Conservation (phyloP, 1,140 invertebrate species). For the Scaptodrosophila lebanonensis region DNA sequence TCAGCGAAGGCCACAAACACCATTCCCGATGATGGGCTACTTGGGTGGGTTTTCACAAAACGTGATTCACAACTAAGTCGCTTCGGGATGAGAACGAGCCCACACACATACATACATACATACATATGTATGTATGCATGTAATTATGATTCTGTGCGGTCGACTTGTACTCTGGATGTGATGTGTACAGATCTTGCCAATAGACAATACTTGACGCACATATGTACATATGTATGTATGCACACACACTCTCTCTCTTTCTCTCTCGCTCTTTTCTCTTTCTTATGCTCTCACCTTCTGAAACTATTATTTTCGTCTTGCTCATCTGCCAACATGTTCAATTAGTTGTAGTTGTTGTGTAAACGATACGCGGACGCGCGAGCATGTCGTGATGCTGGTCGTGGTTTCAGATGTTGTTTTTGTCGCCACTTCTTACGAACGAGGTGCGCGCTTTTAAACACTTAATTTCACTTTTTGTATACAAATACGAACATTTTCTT, state of each 20-base stretch:
- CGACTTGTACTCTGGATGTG: too few species aligned
- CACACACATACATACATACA: conserved; percentile 1
- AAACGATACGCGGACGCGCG: conserved; percentile 66
- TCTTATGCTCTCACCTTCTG: conserved; percentile 56
- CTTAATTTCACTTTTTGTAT: conserved; percentile 72
- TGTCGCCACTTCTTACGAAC: conserved; percentile 11
- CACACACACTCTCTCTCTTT: conserved; percentile 10
- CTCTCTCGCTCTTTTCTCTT: conserved; percentile 25
- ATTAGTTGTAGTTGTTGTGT: conserved; percentile 72
- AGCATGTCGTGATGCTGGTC: conserved; percentile 58
- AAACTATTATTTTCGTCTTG: conserved; percentile 52
- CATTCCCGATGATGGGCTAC: too few species aligned
- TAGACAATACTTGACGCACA: background rate
- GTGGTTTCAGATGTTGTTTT: conserved; percentile 13
- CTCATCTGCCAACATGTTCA: conserved; percentile 70
- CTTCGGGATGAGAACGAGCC: too few species aligned
- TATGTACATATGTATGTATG: background rate
- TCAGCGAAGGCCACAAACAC: too few species aligned
- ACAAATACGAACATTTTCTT: conserved; percentile 33
- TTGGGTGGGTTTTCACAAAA: too few species aligned
- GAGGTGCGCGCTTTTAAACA: conserved; percentile 43
- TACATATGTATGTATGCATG: background rate
- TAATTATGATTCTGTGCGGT: conserved; percentile 9
- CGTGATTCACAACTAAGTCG: too few species aligned
- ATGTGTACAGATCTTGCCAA: background rate